Percentiles rank a stretch among this genome's conserved stretches.
These are phyloP conservation scores for Bradynema listronoti DNA, from an alignment of 1,140 invertebrate genomes.

Conservation along the genomic window DNA sequence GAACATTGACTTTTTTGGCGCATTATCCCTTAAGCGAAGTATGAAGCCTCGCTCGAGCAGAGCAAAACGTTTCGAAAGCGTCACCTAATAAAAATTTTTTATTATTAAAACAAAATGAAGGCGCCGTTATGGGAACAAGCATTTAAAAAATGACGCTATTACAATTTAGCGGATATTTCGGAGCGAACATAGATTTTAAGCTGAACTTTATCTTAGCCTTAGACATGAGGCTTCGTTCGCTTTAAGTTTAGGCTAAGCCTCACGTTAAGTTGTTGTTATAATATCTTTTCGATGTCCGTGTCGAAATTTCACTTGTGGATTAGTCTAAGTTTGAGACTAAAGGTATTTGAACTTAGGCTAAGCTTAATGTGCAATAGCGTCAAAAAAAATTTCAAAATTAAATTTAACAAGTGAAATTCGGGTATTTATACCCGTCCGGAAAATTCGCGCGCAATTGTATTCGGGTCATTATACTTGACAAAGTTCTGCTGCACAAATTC, in stretches of 20 bases:
- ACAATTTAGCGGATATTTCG: neutral
- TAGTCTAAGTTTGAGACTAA: neutral
- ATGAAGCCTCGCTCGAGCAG: slow-evolving; percentile 3
- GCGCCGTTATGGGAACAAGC: neutral
- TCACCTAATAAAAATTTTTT: neutral
- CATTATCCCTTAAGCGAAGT: neutral
- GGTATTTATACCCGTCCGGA: neutral
- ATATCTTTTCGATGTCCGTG: neutral
- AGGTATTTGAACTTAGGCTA: neutral
- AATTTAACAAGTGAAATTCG: neutral
- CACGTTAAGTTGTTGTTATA: neutral
- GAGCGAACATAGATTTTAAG: no score
- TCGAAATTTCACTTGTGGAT: neutral
- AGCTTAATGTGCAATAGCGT: neutral
- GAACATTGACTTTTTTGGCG: no score
- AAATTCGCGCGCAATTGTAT: slow-evolving; percentile 2
- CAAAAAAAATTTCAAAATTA: neutral
- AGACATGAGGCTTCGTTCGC: neutral
- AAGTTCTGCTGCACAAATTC: slow-evolving; percentile 9
- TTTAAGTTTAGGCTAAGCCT: neutral
- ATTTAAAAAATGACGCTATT: neutral
- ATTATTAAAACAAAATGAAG: neutral
- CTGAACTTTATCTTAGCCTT: no score
- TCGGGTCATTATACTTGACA: neutral
- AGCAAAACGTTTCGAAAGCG: slow-evolving; percentile 6